phyloP scores from a whole-genome alignment of 1,140 invertebrate species.

The Heterodera carotae region DNA sequence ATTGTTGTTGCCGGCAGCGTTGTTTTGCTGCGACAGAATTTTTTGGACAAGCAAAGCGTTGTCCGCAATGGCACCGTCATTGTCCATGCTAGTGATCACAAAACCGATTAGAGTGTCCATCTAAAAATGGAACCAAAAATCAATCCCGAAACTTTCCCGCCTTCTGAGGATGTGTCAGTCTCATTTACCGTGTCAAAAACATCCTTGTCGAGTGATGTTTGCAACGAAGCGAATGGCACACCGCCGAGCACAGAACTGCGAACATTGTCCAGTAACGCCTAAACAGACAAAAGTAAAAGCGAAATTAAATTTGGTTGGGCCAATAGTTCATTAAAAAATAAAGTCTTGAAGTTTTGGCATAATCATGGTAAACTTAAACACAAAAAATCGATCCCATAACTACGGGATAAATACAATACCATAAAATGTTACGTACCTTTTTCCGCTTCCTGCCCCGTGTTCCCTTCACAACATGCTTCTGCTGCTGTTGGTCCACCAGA shows the following conservation, averaged over 20 bases:
- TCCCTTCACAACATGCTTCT: conserved; percentile 46
- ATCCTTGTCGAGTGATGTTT: conserved; percentile 37
- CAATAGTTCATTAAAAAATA: too few relatives aligned
- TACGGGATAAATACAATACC: conserved; percentile 14
- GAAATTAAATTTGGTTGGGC: too few relatives aligned
- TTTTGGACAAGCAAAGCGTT: background rate
- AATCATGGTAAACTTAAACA: too few relatives aligned
- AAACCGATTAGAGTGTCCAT: background rate
- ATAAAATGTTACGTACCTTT: conserved; percentile 23
- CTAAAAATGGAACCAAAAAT: background rate
- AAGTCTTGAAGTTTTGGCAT: too few relatives aligned
- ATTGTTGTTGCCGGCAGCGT: conserved; percentile 4
- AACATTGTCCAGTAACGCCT: conserved; percentile 18
- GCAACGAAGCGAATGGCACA: conserved; percentile 32
- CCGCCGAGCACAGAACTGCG: conserved; percentile 43
- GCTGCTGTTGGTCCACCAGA: conserved; percentile 24
- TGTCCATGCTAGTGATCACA: background rate
- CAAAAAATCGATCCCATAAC: too few relatives aligned
- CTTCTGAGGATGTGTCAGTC: too few relatives aligned
- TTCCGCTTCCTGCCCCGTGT: conserved; percentile 55
- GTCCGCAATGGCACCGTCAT: background rate
- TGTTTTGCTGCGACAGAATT: conserved; percentile 1
- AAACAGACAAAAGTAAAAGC: conserved; percentile 26
- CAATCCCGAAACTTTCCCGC: conserved; percentile 21
- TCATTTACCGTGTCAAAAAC: conserved; percentile 53